A percentile compares a stretch with the other conserved stretches of the same genome.
Evolutionary conservation across 2,888 invertebrate species (phyloP).

Genomic region (Archips crataeganus): DNA sequence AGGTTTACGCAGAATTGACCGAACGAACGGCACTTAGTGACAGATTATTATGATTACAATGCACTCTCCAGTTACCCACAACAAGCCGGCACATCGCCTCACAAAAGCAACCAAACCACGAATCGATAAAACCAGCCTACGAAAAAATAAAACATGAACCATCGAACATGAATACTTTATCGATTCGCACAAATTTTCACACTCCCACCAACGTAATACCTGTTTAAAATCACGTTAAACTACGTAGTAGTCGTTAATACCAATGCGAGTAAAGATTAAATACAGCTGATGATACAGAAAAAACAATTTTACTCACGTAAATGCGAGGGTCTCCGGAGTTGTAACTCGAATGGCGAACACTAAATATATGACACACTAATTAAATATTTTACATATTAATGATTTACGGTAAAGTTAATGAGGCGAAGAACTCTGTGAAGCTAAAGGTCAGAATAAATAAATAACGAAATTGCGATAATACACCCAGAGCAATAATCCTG

Average conservation of each 20-base stretch:
- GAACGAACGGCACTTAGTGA: neutral
- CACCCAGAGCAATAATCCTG: conserved; percentile 20
- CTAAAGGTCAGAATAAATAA: conserved; percentile 39
- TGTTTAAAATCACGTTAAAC: conserved; percentile 5
- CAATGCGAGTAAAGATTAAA: neutral
- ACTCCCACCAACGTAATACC: neutral
- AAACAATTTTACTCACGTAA: conserved; percentile 43
- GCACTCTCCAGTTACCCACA: conserved; percentile 29
- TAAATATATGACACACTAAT: conserved; percentile 25
- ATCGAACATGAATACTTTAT: conserved; percentile 43
- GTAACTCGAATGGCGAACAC: conserved; percentile 26
- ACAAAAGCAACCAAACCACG: conserved; percentile 21
- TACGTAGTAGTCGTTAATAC: neutral
- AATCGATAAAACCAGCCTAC: conserved; percentile 51
- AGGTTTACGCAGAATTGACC: neutral
- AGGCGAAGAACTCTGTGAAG: conserved; percentile 18
- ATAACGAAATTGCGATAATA: conserved; percentile 22
- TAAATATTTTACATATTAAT: conserved; percentile 31
- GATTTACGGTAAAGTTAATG: conserved; percentile 31
- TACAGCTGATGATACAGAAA: conserved; percentile 46
- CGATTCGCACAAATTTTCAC: conserved; percentile 43
- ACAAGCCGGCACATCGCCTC: conserved; percentile 35
- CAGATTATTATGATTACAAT: conserved; percentile 25
- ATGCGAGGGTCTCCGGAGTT: conserved; percentile 22
- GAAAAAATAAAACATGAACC: conserved; percentile 54